Evolutionary conservation across 2,797 vertebrate species (phyloP).

Genomic region (Halcyon leucocephala): DNA sequence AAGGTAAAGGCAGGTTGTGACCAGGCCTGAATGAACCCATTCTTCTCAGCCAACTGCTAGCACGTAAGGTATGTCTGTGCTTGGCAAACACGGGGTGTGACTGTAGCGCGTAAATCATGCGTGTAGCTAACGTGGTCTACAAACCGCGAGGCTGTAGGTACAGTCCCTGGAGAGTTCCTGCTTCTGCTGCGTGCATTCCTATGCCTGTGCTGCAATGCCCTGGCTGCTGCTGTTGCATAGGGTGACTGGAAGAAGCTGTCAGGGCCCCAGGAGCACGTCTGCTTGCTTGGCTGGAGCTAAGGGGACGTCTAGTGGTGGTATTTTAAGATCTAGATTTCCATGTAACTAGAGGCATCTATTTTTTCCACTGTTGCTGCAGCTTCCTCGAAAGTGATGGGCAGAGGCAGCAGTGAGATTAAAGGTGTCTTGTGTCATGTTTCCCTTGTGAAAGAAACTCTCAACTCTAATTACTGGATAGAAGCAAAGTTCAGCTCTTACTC

Average conservation of each 20-base stretch:
- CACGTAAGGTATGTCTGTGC: background rate
- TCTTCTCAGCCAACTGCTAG: background rate
- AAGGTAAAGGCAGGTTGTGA: background rate
- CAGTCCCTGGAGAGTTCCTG: background rate
- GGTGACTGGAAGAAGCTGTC: background rate
- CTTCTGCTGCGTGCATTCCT: accelerated
- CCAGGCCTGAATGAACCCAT: background rate
- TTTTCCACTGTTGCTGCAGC: background rate
- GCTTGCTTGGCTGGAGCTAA: background rate
- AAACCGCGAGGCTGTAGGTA: background rate
- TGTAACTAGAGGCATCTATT: background rate
- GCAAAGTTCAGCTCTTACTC: background rate
- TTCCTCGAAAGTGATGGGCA: background rate
- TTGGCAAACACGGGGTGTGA: background rate
- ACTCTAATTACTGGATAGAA: background rate
- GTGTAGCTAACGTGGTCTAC: background rate
- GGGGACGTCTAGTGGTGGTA: background rate
- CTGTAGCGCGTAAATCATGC: background rate
- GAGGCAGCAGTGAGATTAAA: background rate
- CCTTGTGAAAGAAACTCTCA: background rate
- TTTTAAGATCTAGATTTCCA: background rate
- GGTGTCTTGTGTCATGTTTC: background rate
- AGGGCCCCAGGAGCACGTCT: background rate
- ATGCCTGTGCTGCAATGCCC: background rate
- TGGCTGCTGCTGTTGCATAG: background rate